Conservation (phyloP, 92 coral and sea anemone genomes). For the Epizoanthus rinbou region DNA sequence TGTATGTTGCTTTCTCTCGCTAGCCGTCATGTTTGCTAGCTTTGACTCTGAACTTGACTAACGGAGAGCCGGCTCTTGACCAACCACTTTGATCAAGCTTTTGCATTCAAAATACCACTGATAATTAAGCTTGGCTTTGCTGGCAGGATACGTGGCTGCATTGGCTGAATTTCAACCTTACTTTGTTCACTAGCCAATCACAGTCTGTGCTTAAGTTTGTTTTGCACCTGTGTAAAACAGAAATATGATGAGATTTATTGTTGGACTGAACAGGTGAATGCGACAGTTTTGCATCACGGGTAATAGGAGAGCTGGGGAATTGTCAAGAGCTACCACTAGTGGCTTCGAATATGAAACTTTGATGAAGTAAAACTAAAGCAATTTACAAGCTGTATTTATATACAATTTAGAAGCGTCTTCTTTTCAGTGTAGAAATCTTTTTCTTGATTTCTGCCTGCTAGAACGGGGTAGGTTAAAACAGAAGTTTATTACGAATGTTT, state of each 20-base stretch:
- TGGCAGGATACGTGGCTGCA: conserved; percentile 17
- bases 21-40: conserved; percentile 8
- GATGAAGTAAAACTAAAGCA: conserved; percentile 22
- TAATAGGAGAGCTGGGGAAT: neutral
- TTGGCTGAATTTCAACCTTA: conserved; percentile 1
- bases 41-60: conserved; percentile 2
- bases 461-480: too few relatives aligned
- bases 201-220: conserved; percentile 3
- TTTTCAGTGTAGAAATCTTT: neutral
- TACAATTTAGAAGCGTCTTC: neutral
- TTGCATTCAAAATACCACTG: conserved; percentile 9
- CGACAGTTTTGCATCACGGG: conserved; percentile 8
- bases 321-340: conserved; percentile 14
- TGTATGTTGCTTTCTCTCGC: conserved; percentile 28
- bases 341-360: conserved; percentile 21
- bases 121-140: conserved; percentile 24
- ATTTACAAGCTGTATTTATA: neutral
- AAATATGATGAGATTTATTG: conserved; percentile 8
- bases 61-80: neutral
- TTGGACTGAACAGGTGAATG: conserved; percentile 26
- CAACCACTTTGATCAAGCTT: conserved; percentile 14
- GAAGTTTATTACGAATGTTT: too few relatives aligned
- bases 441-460: neutral
- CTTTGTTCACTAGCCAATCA: conserved; percentile 20
- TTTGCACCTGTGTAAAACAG: neutral